These are phyloP conservation scores for Aphaenogaster ashmeadi DNA, from an alignment of 1,140 invertebrate genomes.

Conservation along the genomic window DNA sequence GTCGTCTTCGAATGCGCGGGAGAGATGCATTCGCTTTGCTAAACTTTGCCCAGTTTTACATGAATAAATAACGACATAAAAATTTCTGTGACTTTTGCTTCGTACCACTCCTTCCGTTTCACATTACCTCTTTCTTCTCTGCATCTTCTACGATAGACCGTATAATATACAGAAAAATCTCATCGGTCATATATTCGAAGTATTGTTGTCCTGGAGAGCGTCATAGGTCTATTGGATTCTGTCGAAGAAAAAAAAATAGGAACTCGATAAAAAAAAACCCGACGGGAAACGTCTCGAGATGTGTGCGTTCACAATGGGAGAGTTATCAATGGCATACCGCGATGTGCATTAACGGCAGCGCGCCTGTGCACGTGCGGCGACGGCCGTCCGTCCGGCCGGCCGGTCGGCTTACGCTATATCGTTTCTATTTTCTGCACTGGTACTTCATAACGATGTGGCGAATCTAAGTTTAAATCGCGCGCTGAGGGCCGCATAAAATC, in stretches of 20 bases:
- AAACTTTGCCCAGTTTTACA: not conserved
- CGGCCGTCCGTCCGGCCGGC: not conserved
- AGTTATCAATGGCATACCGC: constrained; percentile 63
- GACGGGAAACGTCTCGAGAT: not conserved
- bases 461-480: constrained; percentile 48
- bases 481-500: constrained; percentile 5
- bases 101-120: not conserved
- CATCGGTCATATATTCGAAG: not conserved
- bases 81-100: constrained; percentile 2
- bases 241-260: not conserved
- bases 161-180: not conserved
- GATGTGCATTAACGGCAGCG: constrained; percentile 53
- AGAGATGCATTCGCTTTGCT: constrained; percentile 11
- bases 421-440: constrained; percentile 58
- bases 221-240: not conserved
- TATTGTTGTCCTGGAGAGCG: not conserved
- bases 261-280: constrained; percentile 21
- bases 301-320: constrained; percentile 2
- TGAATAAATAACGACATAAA: not conserved
- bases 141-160: not conserved
- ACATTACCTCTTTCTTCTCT: not conserved
- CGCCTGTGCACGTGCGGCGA: constrained; percentile 49
- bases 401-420: constrained; percentile 25
- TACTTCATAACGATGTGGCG: constrained; percentile 49
- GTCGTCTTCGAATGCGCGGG: no score